These are phyloP conservation scores for Arizona elegans DNA, from an alignment of 2,113 vertebrate species.

Conservation along the genomic window DNA sequence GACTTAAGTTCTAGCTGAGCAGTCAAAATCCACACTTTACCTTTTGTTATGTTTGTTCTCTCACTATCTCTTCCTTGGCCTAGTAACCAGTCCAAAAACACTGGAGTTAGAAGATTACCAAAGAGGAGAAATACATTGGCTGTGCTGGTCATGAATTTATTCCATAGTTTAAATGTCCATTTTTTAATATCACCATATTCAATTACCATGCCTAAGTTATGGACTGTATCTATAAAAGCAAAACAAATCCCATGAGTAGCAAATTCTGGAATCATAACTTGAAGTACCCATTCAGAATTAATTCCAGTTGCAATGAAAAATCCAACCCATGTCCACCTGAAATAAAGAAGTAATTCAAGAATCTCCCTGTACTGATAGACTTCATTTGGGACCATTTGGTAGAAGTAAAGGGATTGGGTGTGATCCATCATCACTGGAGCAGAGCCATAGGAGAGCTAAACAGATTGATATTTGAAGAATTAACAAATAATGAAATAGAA, in stretches of 20 bases:
- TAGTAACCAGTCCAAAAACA: neutral
- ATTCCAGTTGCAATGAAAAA: neutral
- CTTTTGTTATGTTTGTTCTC: neutral
- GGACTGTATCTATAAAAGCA: neutral
- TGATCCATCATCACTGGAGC: neutral
- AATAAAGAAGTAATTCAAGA: constrained; percentile 9
- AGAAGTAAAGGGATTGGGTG: neutral
- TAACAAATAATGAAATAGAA: neutral
- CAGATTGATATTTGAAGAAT: neutral
- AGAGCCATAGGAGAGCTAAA: neutral
- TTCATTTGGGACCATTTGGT: constrained; percentile 1
- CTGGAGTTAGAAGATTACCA: neutral
- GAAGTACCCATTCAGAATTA: neutral
- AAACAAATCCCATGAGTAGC: neutral
- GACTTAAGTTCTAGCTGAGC: neutral
- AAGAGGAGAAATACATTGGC: neutral
- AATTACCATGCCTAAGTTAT: neutral
- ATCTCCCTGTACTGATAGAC: neutral
- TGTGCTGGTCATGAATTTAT: neutral
- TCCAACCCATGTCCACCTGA: neutral
- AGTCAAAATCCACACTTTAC: neutral
- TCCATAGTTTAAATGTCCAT: neutral
- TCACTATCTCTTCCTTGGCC: neutral
- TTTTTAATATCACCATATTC: neutral
- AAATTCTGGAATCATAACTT: neutral